These are phyloP conservation scores for Hypomecis atomaria DNA, from an alignment of 2,888 invertebrate genomes.

Conservation along the genomic window DNA sequence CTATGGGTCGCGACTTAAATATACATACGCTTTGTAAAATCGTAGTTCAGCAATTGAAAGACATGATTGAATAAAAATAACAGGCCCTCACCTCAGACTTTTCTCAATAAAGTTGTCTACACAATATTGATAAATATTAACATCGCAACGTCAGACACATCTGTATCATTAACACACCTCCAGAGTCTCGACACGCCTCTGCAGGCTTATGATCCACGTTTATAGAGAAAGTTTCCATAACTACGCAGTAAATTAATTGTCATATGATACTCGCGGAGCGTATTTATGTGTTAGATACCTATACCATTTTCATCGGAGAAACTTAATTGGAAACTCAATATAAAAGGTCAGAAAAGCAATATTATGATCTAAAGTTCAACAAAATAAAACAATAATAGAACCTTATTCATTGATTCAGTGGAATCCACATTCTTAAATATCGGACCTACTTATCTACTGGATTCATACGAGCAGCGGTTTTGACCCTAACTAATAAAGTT, in stretches of 20 bases:
- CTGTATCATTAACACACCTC: constrained; percentile 29
- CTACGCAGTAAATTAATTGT: constrained; percentile 4
- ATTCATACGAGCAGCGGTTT: constrained; percentile 6
- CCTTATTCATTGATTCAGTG: constrained; percentile 18
- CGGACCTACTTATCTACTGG: constrained; percentile 3
- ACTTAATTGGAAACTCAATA: constrained; percentile 12
- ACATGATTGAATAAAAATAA: too few relatives aligned
- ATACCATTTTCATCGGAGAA: not conserved
- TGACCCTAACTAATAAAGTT: not conserved
- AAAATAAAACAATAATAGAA: constrained; percentile 14
- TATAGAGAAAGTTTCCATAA: constrained; percentile 29
- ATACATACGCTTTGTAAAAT: too few relatives aligned
- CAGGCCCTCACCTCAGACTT: too few relatives aligned
- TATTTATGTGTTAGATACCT: constrained; percentile 10
- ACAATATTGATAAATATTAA: constrained; percentile 2
- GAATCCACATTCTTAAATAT: constrained; percentile 24
- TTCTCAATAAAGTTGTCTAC: not conserved
- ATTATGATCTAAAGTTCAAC: constrained; percentile 15
- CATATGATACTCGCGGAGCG: not conserved
- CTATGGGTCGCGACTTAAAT: too few relatives aligned
- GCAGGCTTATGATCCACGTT: constrained; percentile 6
- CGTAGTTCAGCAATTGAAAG: too few relatives aligned
- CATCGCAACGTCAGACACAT: constrained; percentile 29
- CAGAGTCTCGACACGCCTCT: constrained; percentile 3
- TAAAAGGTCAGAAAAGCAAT: constrained; percentile 8